Percentiles rank a stretch among this genome's conserved stretches.
phyloP scores from a whole-genome alignment of 2,888 invertebrate genomes.

The Philonicus albiceps region DNA sequence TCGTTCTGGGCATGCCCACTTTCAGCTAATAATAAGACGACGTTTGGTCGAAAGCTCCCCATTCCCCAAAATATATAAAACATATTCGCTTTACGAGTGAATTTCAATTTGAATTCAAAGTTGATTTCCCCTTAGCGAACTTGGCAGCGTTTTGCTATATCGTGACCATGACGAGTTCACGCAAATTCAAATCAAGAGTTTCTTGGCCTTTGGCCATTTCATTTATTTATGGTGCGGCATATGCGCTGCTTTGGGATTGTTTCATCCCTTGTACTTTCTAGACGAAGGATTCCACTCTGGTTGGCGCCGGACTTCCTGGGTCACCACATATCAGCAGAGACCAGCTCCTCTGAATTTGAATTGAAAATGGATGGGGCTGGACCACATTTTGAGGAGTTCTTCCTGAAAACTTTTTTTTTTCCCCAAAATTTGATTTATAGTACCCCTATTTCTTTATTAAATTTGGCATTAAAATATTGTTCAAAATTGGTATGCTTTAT shows the following conservation, averaged over 20 bases:
- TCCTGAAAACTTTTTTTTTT: not conserved
- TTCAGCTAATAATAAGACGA: not conserved
- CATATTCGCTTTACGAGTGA: not conserved
- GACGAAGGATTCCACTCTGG: not conserved
- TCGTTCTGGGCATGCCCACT: not conserved
- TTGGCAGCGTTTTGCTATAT: not conserved
- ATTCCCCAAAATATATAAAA: not conserved
- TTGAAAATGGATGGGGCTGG: not conserved
- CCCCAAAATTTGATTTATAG: not conserved
- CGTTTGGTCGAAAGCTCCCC: not conserved
- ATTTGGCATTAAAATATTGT: too few relatives aligned
- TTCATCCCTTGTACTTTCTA: not conserved
- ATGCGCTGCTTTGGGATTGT: not conserved
- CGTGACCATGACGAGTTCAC: not conserved
- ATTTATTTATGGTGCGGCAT: not conserved
- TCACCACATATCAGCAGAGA: not conserved
- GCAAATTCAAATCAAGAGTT: not conserved
- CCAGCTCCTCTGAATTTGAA: not conserved
- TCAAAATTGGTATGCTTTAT: too few relatives aligned
- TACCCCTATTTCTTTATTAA: too few relatives aligned
- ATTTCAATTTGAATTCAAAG: not conserved
- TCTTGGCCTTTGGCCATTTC: not conserved
- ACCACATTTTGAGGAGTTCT: not conserved
- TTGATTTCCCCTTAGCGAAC: not conserved
- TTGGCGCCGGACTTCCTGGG: not conserved